Conservation (phyloP, 2,888 invertebrate genomes). For the Odontomyia ornata region DNA sequence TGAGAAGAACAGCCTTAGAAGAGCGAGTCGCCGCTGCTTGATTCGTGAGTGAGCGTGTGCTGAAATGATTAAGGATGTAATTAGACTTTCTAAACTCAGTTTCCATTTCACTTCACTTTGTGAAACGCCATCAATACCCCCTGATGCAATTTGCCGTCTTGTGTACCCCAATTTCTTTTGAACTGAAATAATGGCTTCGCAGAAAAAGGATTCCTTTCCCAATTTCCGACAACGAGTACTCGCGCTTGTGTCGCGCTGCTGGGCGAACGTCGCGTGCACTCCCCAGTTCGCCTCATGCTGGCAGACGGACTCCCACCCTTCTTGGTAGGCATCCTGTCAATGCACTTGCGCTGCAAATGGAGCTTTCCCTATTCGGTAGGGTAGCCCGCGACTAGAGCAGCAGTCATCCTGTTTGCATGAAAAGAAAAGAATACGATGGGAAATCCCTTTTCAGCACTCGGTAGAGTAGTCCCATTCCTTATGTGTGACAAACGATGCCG, state of each 20-base stretch:
- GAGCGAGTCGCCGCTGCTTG: background rate
- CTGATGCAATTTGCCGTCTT: constrained; percentile 4
- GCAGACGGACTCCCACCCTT: constrained; percentile 11
- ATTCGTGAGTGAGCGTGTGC: background rate
- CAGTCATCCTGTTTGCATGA: constrained; percentile 15
- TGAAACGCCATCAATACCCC: constrained; percentile 1
- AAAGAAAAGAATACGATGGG: constrained; percentile 36
- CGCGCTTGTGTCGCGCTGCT: background rate
- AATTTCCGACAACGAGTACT: constrained; percentile 1
- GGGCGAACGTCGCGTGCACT: background rate
- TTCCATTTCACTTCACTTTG: background rate
- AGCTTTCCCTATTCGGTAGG: constrained; percentile 33
- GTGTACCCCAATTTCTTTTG: background rate
- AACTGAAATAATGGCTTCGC: constrained; percentile 9
- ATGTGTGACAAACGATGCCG: constrained; percentile 25
- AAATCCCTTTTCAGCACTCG: constrained; percentile 31
- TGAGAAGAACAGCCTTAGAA: background rate
- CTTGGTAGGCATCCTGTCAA: background rate
- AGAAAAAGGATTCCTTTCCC: constrained; percentile 6
- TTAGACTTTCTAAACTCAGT: constrained; percentile 18
- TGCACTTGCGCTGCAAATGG: constrained; percentile 39
- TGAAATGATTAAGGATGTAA: constrained; percentile 21
- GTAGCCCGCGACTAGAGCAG: constrained; percentile 10
- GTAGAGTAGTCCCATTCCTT: constrained; percentile 23
- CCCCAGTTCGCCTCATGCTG: background rate